These are phyloP conservation scores for Athripsodes cinereus DNA, from an alignment of 2,888 invertebrate species.

Conservation along the genomic window DNA sequence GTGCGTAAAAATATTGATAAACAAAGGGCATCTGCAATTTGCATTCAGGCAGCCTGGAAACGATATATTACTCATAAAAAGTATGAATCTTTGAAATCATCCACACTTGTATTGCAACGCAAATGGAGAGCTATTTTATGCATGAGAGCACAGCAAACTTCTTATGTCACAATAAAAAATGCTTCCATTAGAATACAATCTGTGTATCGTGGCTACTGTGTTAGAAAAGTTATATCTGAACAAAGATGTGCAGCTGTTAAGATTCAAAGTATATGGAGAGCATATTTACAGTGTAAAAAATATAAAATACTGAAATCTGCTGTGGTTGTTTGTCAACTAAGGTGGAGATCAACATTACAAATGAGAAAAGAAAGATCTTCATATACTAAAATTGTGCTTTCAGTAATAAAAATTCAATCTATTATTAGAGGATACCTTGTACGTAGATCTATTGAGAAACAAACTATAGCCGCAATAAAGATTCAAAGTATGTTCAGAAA, in stretches of 20 bases:
- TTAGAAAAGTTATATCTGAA: not conserved
- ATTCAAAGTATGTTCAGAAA: constrained; percentile 11
- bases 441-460: constrained; percentile 21
- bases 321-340: constrained; percentile 19
- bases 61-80: not conserved
- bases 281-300: constrained; percentile 14
- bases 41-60: not conserved
- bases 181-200: not conserved
- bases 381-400: constrained; percentile 15
- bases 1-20: not conserved
- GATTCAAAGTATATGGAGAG: constrained; percentile 13
- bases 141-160: not conserved
- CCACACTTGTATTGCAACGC: not conserved
- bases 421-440: constrained; percentile 25
- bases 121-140: not conserved
- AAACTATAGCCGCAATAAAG: constrained; percentile 5
- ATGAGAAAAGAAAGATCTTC: constrained; percentile 14
- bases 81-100: not conserved
- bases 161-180: constrained; percentile 1
- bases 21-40: not conserved
- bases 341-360: constrained; percentile 10
- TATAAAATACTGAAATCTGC: constrained; percentile 27
- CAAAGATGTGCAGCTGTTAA: constrained; percentile 5
- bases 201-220: not conserved
- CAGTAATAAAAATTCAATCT: constrained; percentile 28